These are phyloP conservation scores for Bothrops alternatus DNA, from an alignment of 2,797 vertebrate genomes.

Conservation along the genomic window DNA sequence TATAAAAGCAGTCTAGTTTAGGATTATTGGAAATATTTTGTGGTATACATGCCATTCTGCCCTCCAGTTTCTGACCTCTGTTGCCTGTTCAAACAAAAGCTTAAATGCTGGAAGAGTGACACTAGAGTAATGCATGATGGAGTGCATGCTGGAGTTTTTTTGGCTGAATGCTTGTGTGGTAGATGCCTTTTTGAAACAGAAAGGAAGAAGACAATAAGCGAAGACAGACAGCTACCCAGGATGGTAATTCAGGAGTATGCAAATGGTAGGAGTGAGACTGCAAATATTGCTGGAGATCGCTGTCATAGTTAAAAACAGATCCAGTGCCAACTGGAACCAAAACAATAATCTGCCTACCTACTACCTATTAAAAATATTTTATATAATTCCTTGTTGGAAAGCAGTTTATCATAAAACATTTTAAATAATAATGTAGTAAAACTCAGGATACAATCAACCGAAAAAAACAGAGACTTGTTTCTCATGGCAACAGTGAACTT, in stretches of 20 bases:
- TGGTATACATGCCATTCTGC: background rate
- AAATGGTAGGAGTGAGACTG: background rate
- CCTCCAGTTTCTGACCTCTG: background rate
- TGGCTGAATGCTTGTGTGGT: background rate
- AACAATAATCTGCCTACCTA: background rate
- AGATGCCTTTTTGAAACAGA: background rate
- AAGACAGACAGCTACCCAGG: background rate
- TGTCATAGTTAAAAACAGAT: background rate
- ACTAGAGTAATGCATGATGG: background rate
- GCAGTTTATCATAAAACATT: background rate
- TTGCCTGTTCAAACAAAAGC: background rate
- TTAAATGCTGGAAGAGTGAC: background rate
- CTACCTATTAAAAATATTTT: background rate
- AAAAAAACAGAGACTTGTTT: background rate
- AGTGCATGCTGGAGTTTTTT: background rate
- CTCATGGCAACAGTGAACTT: background rate
- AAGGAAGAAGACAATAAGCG: background rate
- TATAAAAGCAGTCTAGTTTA: background rate
- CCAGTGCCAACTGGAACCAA: background rate
- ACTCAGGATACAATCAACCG: background rate
- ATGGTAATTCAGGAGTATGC: background rate
- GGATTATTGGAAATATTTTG: background rate
- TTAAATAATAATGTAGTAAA: background rate
- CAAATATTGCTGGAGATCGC: background rate
- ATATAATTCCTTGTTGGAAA: background rate